A percentile compares a stretch with the other conserved stretches of the same genome.
These are phyloP conservation scores for Microcebus jonahi DNA, from an alignment of 2,113 vertebrate genomes.

Conservation along the genomic window DNA sequence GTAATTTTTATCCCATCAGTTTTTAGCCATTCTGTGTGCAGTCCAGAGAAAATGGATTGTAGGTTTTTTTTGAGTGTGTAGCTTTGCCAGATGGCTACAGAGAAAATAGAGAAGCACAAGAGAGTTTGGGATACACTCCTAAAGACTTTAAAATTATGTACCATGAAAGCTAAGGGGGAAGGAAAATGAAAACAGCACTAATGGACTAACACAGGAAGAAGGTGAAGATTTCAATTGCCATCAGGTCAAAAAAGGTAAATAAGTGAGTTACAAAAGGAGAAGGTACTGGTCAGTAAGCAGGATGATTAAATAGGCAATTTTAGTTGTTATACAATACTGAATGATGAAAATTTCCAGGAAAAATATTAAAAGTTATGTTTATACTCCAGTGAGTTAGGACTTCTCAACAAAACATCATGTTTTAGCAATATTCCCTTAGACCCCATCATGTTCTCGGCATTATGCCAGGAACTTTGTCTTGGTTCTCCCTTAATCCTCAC, in stretches of 20 bases:
- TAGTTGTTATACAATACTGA: background rate
- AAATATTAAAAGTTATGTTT: background rate
- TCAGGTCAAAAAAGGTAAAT: background rate
- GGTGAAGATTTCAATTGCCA: background rate
- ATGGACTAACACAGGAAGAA: slow-evolving; percentile 7
- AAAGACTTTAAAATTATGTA: background rate
- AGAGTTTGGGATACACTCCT: background rate
- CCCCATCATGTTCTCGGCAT: background rate
- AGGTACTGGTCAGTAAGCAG: background rate
- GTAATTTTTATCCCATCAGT: background rate
- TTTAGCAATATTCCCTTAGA: background rate
- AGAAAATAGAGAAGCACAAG: background rate
- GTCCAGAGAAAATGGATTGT: background rate
- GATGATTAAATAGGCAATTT: background rate
- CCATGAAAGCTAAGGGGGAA: background rate
- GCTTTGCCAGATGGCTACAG: background rate
- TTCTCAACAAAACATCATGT: background rate
- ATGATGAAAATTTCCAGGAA: background rate
- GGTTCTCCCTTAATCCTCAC: background rate
- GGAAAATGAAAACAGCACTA: background rate
- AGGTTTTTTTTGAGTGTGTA: background rate
- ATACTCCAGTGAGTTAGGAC: background rate
- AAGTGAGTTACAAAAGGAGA: background rate
- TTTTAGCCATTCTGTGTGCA: background rate
- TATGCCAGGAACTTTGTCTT: background rate